Percentiles rank a stretch among this genome's conserved stretches.
phyloP scores from a whole-genome alignment of 2,797 vertebrate genomes.

The Lophius americanus region DNA sequence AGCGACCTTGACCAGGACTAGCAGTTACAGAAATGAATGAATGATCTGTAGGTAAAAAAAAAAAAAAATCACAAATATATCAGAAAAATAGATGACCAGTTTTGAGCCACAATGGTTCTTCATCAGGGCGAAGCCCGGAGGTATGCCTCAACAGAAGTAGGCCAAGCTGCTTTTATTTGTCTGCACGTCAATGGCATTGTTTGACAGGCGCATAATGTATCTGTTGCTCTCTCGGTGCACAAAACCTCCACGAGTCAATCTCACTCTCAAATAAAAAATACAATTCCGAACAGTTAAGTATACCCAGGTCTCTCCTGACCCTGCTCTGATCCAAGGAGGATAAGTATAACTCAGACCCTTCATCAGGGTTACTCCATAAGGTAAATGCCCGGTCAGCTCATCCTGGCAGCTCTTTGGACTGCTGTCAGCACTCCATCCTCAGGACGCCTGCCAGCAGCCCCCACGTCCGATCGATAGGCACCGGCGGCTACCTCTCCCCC shows the following conservation, averaged over 20 bases:
- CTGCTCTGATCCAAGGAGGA: constrained; percentile 33
- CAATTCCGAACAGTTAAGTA: constrained; percentile 14
- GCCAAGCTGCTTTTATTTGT: no score
- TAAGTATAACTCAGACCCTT: constrained; percentile 57
- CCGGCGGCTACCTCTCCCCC: constrained; percentile 70
- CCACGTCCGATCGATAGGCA: constrained; percentile 75
- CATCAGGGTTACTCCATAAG: constrained; percentile 60
- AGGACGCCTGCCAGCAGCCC: constrained; percentile 74
- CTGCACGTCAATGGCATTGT: background rate
- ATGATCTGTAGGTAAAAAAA: no score
- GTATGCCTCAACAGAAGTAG: no score
- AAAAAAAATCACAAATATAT: no score
- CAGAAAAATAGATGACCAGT: no score
- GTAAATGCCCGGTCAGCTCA: constrained; percentile 57
- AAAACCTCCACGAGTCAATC: constrained; percentile 6
- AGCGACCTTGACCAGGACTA: no score
- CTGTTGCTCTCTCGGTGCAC: constrained; percentile 9
- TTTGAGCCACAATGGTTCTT: no score
- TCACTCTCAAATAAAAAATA: constrained; percentile 1
- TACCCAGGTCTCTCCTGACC: constrained; percentile 41
- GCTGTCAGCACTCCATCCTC: constrained; percentile 78
- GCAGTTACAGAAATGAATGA: no score
- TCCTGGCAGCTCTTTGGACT: constrained; percentile 72
- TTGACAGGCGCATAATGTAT: constrained; percentile 16
- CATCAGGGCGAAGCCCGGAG: no score